phyloP scores from a whole-genome alignment of 1,140 invertebrate genomes.

The Eurosta solidaginis region DNA sequence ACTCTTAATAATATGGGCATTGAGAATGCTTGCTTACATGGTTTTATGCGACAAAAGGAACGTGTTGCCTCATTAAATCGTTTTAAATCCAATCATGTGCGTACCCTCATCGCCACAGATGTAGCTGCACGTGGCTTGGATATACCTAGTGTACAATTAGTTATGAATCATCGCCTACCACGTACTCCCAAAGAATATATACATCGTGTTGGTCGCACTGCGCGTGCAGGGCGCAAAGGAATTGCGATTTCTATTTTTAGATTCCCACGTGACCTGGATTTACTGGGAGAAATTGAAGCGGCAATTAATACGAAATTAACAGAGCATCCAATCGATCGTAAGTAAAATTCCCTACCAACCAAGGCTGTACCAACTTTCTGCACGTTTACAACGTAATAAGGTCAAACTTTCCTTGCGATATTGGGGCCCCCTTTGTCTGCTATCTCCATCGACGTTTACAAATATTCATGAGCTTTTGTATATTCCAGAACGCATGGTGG shows the following conservation, averaged over 20 bases:
- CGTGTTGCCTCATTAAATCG: slow-evolving; percentile 76
- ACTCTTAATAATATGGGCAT: slow-evolving; percentile 85
- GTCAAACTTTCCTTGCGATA: too few relatives aligned
- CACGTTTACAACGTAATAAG: slow-evolving; percentile 12
- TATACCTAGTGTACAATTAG: slow-evolving; percentile 86
- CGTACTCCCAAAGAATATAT: slow-evolving; percentile 91
- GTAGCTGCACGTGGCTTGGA: slow-evolving; percentile 92
- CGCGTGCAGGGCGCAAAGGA: slow-evolving; percentile 86
- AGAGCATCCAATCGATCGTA: slow-evolving; percentile 83
- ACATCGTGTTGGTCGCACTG: slow-evolving; percentile 95
- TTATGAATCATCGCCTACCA: slow-evolving; percentile 94
- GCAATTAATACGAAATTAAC: slow-evolving; percentile 83
- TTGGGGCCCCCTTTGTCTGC: too few relatives aligned
- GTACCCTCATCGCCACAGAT: slow-evolving; percentile 94
- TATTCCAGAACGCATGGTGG: slow-evolving; percentile 54
- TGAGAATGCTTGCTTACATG: slow-evolving; percentile 84
- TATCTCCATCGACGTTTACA: neutral
- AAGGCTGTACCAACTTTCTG: neutral
- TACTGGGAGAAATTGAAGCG: slow-evolving; percentile 85
- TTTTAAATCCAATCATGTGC: slow-evolving; percentile 84
- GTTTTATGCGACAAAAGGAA: slow-evolving; percentile 82
- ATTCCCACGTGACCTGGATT: slow-evolving; percentile 82
- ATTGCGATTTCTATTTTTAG: slow-evolving; percentile 89
- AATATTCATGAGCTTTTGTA: neutral
- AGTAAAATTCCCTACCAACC: slow-evolving; percentile 40